Evolutionary conservation across 2,797 vertebrate genomes (phyloP).

Genomic region (Lagocephalus sceleratus): DNA sequence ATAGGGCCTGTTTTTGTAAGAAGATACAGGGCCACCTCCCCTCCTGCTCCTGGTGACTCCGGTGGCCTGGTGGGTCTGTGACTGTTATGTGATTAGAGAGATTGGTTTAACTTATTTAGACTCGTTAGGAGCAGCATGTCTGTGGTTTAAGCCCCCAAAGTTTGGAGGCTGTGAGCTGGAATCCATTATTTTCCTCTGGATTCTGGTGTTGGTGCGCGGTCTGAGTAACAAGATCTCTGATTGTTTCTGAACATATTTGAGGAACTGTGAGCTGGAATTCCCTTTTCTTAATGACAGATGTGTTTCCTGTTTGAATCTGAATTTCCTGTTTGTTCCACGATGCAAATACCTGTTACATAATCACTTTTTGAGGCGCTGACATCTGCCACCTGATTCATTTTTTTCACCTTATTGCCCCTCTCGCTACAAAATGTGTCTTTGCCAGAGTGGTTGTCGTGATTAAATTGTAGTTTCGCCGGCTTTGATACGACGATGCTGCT

Average conservation of each 20-base stretch:
- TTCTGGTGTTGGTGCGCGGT: neutral
- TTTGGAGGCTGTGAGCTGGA: neutral
- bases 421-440: neutral
- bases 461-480: conserved; percentile 2
- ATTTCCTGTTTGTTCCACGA: conserved; percentile 32
- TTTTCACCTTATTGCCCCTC: conserved; percentile 2
- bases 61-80: conserved; percentile 40
- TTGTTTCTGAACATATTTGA: conserved; percentile 12
- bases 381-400: neutral
- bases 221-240: neutral
- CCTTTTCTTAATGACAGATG: conserved; percentile 20
- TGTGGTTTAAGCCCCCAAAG: conserved; percentile 14
- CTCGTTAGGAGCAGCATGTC: conserved; percentile 27
- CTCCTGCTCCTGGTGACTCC: conserved; percentile 28
- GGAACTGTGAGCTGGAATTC: conserved; percentile 15
- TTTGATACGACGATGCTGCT: conserved; percentile 6
- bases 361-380: conserved; percentile 11
- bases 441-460: neutral
- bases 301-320: conserved; percentile 39
- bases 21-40: conserved; percentile 50
- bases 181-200: neutral
- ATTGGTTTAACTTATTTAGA: conserved; percentile 38
- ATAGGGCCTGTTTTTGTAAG: conserved; percentile 74
- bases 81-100: conserved; percentile 49
- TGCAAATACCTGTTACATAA: conserved; percentile 27